Conservation (phyloP, 1,140 invertebrate species). For the Globodera ellingtonae region DNA sequence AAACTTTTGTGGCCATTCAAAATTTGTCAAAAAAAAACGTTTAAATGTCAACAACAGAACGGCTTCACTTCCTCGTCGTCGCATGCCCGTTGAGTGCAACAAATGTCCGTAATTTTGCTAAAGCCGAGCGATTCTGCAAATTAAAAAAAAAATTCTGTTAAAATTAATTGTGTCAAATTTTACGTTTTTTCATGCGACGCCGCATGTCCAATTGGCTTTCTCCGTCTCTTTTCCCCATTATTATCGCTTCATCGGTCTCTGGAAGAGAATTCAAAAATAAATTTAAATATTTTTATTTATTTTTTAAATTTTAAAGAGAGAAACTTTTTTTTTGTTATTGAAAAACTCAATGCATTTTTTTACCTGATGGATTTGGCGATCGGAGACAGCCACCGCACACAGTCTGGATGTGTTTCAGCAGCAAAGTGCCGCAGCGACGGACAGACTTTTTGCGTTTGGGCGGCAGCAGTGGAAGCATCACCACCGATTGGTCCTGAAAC, state of each 20-base stretch:
- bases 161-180: neutral
- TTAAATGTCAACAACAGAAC: slow-evolving; percentile 25
- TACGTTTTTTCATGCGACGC: slow-evolving; percentile 16
- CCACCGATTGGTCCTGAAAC: too few relatives aligned
- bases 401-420: slow-evolving; percentile 27
- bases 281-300: too few relatives aligned
- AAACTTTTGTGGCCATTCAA: neutral
- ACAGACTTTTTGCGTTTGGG: slow-evolving; percentile 12
- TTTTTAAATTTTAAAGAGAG: neutral
- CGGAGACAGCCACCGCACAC: slow-evolving; percentile 27
- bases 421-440: slow-evolving; percentile 15
- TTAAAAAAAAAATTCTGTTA: neutral
- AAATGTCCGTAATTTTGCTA: slow-evolving; percentile 24
- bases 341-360: neutral
- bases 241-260: slow-evolving; percentile 5
- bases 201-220: neutral
- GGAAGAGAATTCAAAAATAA: neutral
- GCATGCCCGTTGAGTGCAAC: slow-evolving; percentile 25
- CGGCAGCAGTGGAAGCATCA: neutral
- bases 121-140: slow-evolving; percentile 7
- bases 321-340: neutral
- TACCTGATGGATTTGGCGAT: slow-evolving; percentile 8
- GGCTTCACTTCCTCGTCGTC: slow-evolving; percentile 22
- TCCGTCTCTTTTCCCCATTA: slow-evolving; percentile 14
- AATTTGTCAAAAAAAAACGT: neutral